These are phyloP conservation scores for Cassiopea andromeda DNA, from an alignment of 30 jellyfish, hydroid and myxozoan species.

Conservation along the genomic window DNA sequence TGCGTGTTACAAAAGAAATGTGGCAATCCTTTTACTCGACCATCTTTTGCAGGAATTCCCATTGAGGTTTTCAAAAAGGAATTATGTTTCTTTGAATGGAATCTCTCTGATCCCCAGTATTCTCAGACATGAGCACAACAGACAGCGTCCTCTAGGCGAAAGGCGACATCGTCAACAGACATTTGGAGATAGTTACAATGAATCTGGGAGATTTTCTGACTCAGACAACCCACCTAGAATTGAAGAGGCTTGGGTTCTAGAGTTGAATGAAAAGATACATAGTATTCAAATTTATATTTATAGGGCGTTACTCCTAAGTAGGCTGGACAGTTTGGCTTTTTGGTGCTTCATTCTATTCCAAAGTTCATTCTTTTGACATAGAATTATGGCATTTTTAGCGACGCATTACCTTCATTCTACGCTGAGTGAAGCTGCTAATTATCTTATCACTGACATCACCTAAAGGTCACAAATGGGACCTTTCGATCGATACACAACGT, in stretches of 20 bases:
- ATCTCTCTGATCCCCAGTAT: not conserved
- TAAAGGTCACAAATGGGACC: no score
- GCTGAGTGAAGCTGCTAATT: no score
- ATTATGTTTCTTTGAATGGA: not conserved
- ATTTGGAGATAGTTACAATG: not conserved
- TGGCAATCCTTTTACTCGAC: slow-evolving; percentile 6
- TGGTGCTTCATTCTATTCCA: no score
- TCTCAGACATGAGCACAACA: not conserved
- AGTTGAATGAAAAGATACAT: not conserved
- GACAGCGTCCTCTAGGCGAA: not conserved
- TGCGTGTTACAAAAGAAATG: not conserved
- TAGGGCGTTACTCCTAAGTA: not conserved
- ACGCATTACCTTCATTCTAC: no score
- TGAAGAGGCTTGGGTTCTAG: not conserved
- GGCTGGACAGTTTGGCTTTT: no score
- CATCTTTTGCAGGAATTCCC: not conserved
- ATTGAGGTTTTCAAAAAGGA: not conserved
- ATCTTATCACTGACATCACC: no score
- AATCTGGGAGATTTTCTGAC: not conserved
- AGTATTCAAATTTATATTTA: not conserved
- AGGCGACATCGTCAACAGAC: not conserved
- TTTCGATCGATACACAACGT: no score
- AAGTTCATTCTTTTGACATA: no score
- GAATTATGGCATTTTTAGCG: no score
- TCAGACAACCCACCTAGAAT: not conserved